Evolutionary conservation across 1,140 invertebrate genomes (phyloP), one percentile per base, ranked within the genome.

Genomic region (Papilio aristodemus): DNA sequence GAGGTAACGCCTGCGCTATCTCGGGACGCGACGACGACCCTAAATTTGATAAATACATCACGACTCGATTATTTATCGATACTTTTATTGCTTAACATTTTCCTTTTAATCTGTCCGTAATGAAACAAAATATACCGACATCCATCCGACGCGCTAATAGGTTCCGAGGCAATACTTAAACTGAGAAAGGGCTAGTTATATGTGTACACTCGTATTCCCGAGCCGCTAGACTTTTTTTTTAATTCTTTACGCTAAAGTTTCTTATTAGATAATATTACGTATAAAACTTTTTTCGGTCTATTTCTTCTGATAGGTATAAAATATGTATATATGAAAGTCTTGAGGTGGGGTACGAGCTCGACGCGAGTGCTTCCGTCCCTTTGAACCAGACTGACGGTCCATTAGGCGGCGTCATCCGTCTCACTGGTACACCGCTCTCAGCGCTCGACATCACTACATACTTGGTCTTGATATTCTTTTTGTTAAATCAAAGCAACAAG

Each of bases 71-170:
- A 59, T 59, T 27, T 59, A 59, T 59, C 25, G 57, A 27, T 36
- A 36, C 25, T 59, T 36, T 59, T 59, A 59, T 59, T 59, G 14
- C 54, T 58, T 58, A 32, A 58, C 54, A 58, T 58, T 58, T 58
- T 58, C 54, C n/a, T 32, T 58, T 58, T 58, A 58, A 58, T 58
- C 54, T 58, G 27, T 50, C 10, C 46, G 46, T 50, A 50, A 50
- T 50, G 46, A 50, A 50, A 50, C 46, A 22, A n/a, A n/a, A n/a
- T 50, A 50, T 50, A 50, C 19, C 22, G 11, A 25, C 46, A 50
- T 50, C 17, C 46, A 11, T 22, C 46, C 14, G 46, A 50, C 22
- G 22, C 19, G 19, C 46, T 50, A 50, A 50, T 50, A 50, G 46
- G 8, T 22, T 50, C 19, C 22, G 19, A 22, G 4, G 17, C 43